phyloP scores from a whole-genome alignment of 2,113 vertebrate species.

The Steatornis caripensis region DNA sequence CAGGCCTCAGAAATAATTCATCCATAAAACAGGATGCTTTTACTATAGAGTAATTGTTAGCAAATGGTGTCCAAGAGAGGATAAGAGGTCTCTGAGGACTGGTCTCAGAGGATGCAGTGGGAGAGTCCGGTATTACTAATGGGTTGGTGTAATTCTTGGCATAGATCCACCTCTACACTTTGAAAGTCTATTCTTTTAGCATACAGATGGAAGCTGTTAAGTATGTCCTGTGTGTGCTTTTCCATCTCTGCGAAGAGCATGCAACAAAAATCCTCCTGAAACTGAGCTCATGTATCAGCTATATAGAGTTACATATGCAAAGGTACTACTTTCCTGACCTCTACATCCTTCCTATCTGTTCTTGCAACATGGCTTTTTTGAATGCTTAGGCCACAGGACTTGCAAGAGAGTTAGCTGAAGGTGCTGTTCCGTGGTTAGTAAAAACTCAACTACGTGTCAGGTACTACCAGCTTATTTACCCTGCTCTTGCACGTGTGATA shows the following conservation, averaged over 20 bases:
- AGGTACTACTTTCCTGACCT: neutral
- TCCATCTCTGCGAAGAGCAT: neutral
- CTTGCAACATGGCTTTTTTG: neutral
- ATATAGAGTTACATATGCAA: neutral
- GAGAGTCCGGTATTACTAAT: conserved; percentile 41
- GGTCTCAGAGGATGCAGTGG: conserved; percentile 2
- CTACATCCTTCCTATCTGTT: neutral
- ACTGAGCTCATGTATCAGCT: neutral
- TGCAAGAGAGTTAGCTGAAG: neutral
- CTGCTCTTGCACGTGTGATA: neutral
- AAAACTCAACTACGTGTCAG: neutral
- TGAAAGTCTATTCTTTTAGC: conserved; percentile 17
- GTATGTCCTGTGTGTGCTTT: neutral
- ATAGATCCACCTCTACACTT: conserved; percentile 34
- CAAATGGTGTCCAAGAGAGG: conserved; percentile 44
- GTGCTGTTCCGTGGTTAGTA: neutral
- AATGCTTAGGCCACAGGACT: neutral
- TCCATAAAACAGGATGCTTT: conserved; percentile 34
- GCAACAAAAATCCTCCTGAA: neutral
- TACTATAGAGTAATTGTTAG: conserved; percentile 46
- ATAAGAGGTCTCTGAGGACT: conserved; percentile 33
- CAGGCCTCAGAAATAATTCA: conserved; percentile 9
- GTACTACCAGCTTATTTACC: neutral
- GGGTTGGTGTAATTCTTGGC: conserved; percentile 49
- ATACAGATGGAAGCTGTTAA: conserved; percentile 59